These are phyloP conservation scores for Eueremaeus valkanovi DNA, from an alignment of 2,888 invertebrate genomes.

Conservation along the genomic window DNA sequence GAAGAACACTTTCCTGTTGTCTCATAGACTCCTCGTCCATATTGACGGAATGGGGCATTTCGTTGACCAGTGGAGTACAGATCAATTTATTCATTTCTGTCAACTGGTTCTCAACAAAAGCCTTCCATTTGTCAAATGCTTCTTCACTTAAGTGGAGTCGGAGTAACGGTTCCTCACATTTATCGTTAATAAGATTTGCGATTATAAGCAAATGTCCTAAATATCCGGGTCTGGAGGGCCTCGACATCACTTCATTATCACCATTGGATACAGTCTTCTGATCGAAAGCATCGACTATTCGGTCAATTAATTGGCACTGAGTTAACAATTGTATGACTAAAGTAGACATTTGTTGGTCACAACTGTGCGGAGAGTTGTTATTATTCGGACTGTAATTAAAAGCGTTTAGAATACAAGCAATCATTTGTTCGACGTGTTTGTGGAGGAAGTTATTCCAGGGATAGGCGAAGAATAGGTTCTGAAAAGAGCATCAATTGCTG, in stretches of 20 bases:
- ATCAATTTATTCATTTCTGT: slow-evolving; percentile 55
- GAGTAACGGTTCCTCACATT: slow-evolving; percentile 43
- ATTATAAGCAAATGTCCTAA: slow-evolving; percentile 63
- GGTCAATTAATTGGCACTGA: slow-evolving; percentile 36
- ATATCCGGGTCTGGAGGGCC: slow-evolving; percentile 55
- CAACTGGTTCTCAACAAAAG: slow-evolving; percentile 54
- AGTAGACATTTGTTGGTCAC: neutral
- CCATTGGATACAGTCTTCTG: slow-evolving; percentile 41
- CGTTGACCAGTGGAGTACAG: slow-evolving; percentile 54
- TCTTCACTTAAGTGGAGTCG: neutral
- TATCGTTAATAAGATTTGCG: slow-evolving; percentile 55
- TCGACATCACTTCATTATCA: slow-evolving; percentile 42
- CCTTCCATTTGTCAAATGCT: slow-evolving; percentile 52
- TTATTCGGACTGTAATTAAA: slow-evolving; percentile 48
- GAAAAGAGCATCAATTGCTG: slow-evolving; percentile 53
- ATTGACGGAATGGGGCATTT: slow-evolving; percentile 49
- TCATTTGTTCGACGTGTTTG: slow-evolving; percentile 75
- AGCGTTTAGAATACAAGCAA: slow-evolving; percentile 64
- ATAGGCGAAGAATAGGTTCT: slow-evolving; percentile 84
- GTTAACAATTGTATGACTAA: slow-evolving; percentile 36
- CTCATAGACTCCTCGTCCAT: slow-evolving; percentile 54
- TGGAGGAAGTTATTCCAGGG: slow-evolving; percentile 94
- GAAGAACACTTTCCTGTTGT: slow-evolving; percentile 57
- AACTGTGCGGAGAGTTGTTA: neutral
- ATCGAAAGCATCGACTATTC: neutral